Evolutionary conservation across 2,888 invertebrate species (phyloP), one percentile per base, ranked within the genome.

Genomic region (Tachina lurida): DNA sequence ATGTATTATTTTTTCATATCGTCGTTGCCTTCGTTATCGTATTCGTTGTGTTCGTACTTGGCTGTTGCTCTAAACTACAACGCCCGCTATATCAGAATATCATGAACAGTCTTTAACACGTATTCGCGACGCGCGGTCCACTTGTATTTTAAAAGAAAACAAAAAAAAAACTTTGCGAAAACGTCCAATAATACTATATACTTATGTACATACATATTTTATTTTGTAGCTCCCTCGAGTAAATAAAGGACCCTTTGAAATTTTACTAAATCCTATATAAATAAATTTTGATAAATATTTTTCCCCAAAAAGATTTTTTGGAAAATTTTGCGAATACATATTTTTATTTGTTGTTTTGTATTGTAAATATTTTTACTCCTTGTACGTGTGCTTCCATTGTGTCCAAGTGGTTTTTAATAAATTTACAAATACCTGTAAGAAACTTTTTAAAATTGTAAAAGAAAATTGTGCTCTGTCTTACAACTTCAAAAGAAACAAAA

Each of bases 91-190:
- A 88, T 82, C 88, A 89, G 89, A 91, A 90, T 89, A 89, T 86
- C 87, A 88, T 89, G 89, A 90, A 90, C 90, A 90, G 90, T 90
- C 90, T 90, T 88, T 88, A 88, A 88, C 86, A 89, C 88, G 90
- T 89, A 89, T 89, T 89, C 90, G 89, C 88, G 85, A 90, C 88
- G 91, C 88, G 88, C 90, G 88, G 90, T 90, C 77, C 87, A 85
- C 54, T 71, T 62, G 39, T 31, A 31, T 31, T 31, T 31, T 60
- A 10, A 52, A 17, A 39, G 31, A 31, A 74, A 22, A 78, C 58
- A 60, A 74, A 75, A 10, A 49, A 65, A 52, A 45, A 19, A 52
- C 19, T 62, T 62, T 56, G 49, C 47, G n/a, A 39, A 45, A 60
- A 43, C 62, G 15, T 56, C 22, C 67, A 47, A 19, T 7, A 52